phyloP scores from a whole-genome alignment of 2,888 invertebrate species.

The Agrotis clavis region DNA sequence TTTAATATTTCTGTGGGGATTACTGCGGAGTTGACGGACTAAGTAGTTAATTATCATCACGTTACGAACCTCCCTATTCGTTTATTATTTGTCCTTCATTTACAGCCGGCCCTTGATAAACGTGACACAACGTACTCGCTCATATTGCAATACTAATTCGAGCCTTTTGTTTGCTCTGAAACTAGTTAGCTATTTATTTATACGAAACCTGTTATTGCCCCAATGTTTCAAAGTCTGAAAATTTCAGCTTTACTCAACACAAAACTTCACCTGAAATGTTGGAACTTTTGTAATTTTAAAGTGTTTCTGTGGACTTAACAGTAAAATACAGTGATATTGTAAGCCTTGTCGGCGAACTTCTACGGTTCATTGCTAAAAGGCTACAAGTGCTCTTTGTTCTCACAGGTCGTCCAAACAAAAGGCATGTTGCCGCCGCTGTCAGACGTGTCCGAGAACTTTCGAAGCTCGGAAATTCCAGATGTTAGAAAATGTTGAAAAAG shows the following conservation, averaged over 20 bases:
- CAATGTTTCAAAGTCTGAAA: conserved; percentile 32
- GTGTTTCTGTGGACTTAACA: conserved; percentile 19
- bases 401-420: conserved; percentile 46
- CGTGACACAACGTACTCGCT: conserved; percentile 5
- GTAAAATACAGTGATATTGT: conserved; percentile 40
- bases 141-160: conserved; percentile 10
- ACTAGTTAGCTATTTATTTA: conserved; percentile 19
- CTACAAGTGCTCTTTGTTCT: conserved; percentile 52
- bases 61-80: conserved; percentile 15
- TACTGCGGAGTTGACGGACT: conserved; percentile 9
- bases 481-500: conserved; percentile 7
- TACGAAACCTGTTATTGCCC: conserved; percentile 29
- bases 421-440: conserved; percentile 22
- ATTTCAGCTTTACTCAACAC: conserved; percentile 30
- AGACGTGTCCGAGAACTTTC: conserved; percentile 19
- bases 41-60: conserved; percentile 35
- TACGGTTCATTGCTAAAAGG: conserved; percentile 42
- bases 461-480: conserved; percentile 8
- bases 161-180: conserved; percentile 15
- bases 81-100: conserved; percentile 43
- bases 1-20: too few species aligned
- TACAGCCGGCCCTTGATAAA: background rate
- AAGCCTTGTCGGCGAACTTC: conserved; percentile 17
- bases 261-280: conserved; percentile 41
- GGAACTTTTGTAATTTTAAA: conserved; percentile 50